Evolutionary conservation across 2,113 vertebrate genomes (phyloP), one percentile per base, ranked within the genome.

Genomic region (Arvicanthis niloticus): DNA sequence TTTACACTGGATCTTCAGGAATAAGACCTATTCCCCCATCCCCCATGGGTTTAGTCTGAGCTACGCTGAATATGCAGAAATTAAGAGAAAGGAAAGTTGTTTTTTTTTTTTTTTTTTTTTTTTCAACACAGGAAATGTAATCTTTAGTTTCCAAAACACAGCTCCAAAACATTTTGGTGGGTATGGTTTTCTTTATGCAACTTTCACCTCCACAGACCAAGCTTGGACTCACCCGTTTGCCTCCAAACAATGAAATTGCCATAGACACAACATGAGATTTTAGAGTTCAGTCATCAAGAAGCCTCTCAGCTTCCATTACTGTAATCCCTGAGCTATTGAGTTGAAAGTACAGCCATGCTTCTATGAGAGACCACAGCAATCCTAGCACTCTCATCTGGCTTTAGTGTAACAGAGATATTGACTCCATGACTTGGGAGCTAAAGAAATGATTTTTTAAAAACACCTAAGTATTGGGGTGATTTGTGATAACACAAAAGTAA

Each of bases 381-480:
- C 65, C 73, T 60, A 92, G 10, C 29, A 85, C 48, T 26, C 45
- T 24, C 34, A 9, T 53, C 16, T 3, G 24, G 22, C 34, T 45
- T 58, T 31, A 89, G 31, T 21, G 19, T 24, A 82, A 65, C 10
- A 24, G 21, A 48, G 78, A 53, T 73, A 26, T 15, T 29, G 78
- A 87, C 5, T 56, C 17, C 31, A 16, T 91, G 70, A 84, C 76
- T 91, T 15, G 77, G 4, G 1, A 94, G 1, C 24, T 62, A 89
- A 95, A 80, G 21, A 51, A 93, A 51, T 94, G 19, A 4, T 42
- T 19, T 19, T 6, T 76, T 96, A 58, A 91, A 72, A 70, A 87
- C 7, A 45, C 24, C 40, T 78, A 37, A 17, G 24, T 73, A 72
- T 85, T 67, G 16, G 67, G 4, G 10, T 73, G 24, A 93, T 93